phyloP scores from a whole-genome alignment of 2,797 vertebrate species.

The Tenualosa ilisha region DNA sequence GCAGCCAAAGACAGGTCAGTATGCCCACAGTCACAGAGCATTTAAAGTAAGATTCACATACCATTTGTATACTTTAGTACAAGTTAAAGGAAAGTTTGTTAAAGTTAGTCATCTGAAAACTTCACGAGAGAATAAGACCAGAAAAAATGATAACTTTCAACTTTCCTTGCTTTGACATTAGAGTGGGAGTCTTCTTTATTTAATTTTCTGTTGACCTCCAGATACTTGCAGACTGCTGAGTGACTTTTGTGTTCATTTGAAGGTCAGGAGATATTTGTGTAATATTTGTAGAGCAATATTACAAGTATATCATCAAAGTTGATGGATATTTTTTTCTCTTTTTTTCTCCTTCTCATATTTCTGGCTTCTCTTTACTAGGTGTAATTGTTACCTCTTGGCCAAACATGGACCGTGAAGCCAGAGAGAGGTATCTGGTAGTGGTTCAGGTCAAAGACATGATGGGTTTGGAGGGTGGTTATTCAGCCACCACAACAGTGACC shows the following conservation, averaged over 20 bases:
- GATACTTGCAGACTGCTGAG: not conserved
- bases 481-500: conserved; percentile 87
- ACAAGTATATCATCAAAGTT: not conserved
- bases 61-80: too few relatives aligned
- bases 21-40: not conserved
- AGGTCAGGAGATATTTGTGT: not conserved
- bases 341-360: not conserved
- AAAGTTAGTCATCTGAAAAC: not conserved
- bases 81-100: too few relatives aligned
- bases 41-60: too few relatives aligned
- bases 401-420: conserved; percentile 89
- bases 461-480: conserved; percentile 82
- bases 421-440: conserved; percentile 85
- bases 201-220: not conserved
- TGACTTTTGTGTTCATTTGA: not conserved
- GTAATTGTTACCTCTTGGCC: conserved; percentile 75
- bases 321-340: not conserved
- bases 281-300: not conserved
- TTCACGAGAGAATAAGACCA: not conserved
- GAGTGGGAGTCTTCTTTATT: not conserved
- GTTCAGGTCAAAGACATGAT: conserved; percentile 94
- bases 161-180: not conserved
- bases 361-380: conserved; percentile 56
- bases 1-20: conserved; percentile 89
- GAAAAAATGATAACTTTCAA: not conserved